Evolutionary conservation across 2,888 invertebrate genomes (phyloP).

Genomic region (Sarcophaga carnaria): DNA sequence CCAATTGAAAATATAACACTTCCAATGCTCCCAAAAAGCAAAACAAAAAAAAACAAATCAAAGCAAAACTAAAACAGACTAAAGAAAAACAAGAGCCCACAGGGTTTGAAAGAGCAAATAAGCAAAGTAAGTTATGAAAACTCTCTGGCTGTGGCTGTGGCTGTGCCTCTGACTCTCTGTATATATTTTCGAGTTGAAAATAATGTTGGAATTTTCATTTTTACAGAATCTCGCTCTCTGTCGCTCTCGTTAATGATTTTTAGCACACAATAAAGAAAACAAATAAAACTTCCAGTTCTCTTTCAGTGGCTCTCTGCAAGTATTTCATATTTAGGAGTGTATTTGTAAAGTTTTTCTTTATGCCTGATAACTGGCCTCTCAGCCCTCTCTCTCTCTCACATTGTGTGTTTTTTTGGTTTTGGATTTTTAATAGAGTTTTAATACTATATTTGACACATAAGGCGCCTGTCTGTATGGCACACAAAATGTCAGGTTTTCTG

Average conservation of each 20-base stretch:
- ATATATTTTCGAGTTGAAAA: too few relatives aligned
- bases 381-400: constrained; percentile 17
- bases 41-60: background rate
- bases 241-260: background rate
- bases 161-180: background rate
- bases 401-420: background rate
- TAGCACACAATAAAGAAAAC: background rate
- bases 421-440: constrained; percentile 58
- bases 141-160: constrained; percentile 12
- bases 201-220: constrained; percentile 10
- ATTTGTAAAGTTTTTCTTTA: constrained; percentile 22
- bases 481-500: constrained; percentile 63
- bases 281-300: constrained; percentile 10
- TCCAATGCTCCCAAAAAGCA: constrained; percentile 38
- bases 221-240: background rate
- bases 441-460: constrained; percentile 64
- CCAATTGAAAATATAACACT: constrained; percentile 27
- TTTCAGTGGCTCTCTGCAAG: background rate
- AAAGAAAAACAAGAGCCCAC: background rate
- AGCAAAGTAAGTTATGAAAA: background rate
- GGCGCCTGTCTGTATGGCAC: constrained; percentile 67
- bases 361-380: constrained; percentile 30
- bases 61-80: constrained; percentile 16
- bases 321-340: background rate
- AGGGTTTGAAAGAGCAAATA: constrained; percentile 18